phyloP scores from a whole-genome alignment of 2,797 vertebrate species.

The Peromyscus melanophrys region DNA sequence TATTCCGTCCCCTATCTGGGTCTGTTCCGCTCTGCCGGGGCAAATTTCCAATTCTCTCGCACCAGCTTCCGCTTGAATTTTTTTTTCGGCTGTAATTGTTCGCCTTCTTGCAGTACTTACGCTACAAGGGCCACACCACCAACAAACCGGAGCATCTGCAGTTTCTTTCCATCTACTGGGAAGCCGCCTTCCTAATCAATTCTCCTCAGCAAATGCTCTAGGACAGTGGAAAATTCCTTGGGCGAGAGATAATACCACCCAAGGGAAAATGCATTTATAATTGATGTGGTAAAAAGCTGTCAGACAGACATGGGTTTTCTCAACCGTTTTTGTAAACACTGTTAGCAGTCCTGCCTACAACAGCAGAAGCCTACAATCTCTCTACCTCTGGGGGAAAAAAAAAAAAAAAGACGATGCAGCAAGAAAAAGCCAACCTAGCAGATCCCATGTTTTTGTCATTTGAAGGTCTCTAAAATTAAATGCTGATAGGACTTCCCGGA shows the following conservation, averaged over 20 bases:
- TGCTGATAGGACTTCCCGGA: not conserved
- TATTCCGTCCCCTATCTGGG: not conserved
- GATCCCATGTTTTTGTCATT: not conserved
- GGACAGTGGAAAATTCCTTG: constrained; percentile 87
- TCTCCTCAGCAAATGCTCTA: constrained; percentile 86
- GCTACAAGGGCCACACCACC: constrained; percentile 48
- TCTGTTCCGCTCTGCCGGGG: constrained; percentile 49
- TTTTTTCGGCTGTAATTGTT: constrained; percentile 73
- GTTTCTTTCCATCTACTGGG: constrained; percentile 82
- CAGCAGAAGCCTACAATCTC: constrained; percentile 62
- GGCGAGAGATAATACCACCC: constrained; percentile 85
- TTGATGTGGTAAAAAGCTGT: constrained; percentile 85
- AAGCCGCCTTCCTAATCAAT: constrained; percentile 85
- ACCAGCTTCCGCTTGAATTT: constrained; percentile 65
- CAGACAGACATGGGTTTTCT: constrained; percentile 84
- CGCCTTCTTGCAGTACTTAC: constrained; percentile 67
- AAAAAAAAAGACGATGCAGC: constrained; percentile 20
- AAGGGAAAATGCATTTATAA: constrained; percentile 87
- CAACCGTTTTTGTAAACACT: constrained; percentile 84
- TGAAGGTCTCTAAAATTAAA: not conserved
- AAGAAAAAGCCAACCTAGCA: not conserved
- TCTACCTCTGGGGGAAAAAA: constrained; percentile 64
- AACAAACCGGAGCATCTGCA: constrained; percentile 78
- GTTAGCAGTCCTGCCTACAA: constrained; percentile 78
- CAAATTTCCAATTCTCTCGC: constrained; percentile 65